phyloP scores from a whole-genome alignment of 2,888 invertebrate species.

The Troilus luridus region DNA sequence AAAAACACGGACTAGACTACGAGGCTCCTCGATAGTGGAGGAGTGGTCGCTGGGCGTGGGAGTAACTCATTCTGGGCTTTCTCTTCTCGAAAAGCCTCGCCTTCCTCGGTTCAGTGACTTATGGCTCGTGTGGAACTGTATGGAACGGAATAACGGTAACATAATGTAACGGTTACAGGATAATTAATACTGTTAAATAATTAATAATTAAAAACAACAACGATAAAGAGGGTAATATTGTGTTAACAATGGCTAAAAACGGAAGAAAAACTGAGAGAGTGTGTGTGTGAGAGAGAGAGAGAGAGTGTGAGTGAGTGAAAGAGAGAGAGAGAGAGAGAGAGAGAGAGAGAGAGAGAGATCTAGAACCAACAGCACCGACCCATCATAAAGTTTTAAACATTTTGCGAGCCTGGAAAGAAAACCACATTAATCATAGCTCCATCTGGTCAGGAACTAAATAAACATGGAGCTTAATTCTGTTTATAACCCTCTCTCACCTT shows the following conservation, averaged over 20 bases:
- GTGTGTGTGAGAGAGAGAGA: too few species aligned
- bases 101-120: constrained; percentile 38
- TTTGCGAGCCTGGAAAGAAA: too few species aligned
- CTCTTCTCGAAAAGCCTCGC: constrained; percentile 40
- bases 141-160: constrained; percentile 7
- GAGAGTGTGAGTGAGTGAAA: too few species aligned
- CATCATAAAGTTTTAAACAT: too few species aligned
- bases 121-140: constrained; percentile 37
- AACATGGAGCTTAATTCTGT: too few species aligned
- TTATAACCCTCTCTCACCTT: too few species aligned
- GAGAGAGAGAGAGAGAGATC: too few species aligned
- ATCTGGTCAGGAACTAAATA: too few species aligned
- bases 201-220: background rate
- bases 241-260: background rate
- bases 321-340: too few species aligned
- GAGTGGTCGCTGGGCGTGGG: background rate
- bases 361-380: too few species aligned
- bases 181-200: background rate
- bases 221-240: background rate
- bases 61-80: constrained; percentile 9
- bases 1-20: background rate
- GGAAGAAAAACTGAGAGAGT: too few species aligned
- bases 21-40: background rate
- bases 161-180: background rate
- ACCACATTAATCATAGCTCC: too few species aligned